Conservation (phyloP, 2,113 vertebrate genomes). For the Anarrhichthys ocellatus region DNA sequence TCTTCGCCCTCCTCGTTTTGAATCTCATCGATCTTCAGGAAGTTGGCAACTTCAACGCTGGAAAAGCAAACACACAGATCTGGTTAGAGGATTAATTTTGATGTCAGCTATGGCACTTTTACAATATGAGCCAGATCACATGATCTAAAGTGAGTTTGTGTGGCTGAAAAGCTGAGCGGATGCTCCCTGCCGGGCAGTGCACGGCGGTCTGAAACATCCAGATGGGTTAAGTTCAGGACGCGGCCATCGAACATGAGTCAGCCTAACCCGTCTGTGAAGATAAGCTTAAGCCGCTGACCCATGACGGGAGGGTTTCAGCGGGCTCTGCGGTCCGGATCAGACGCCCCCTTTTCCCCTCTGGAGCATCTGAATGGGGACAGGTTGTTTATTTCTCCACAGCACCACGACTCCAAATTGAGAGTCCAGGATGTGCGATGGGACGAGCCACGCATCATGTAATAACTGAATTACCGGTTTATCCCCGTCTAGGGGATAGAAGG, state of each 20-base stretch:
- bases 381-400: conserved; percentile 26
- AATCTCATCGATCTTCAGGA: conserved; percentile 85
- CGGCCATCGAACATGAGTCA: neutral
- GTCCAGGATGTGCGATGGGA: conserved; percentile 1
- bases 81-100: neutral
- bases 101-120: neutral
- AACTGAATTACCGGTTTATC: conserved; percentile 77
- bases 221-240: conserved; percentile 41
- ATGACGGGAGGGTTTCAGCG: neutral
- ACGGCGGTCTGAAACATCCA: conserved; percentile 27
- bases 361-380: conserved; percentile 22
- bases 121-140: neutral
- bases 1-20: conserved; percentile 78
- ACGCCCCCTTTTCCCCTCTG: neutral
- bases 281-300: conserved; percentile 55
- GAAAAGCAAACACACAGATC: conserved; percentile 7
- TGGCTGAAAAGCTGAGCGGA: conserved; percentile 2
- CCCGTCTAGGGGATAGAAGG: conserved; percentile 65
- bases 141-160: neutral
- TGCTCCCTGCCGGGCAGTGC: neutral
- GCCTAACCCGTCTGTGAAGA: conserved; percentile 53
- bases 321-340: conserved; percentile 15
- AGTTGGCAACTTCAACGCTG: conserved; percentile 83
- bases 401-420: conserved; percentile 21
- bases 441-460: conserved; percentile 40